Evolutionary conservation across 2,888 invertebrate species (phyloP).

Genomic region (Heliconius charithonia): DNA sequence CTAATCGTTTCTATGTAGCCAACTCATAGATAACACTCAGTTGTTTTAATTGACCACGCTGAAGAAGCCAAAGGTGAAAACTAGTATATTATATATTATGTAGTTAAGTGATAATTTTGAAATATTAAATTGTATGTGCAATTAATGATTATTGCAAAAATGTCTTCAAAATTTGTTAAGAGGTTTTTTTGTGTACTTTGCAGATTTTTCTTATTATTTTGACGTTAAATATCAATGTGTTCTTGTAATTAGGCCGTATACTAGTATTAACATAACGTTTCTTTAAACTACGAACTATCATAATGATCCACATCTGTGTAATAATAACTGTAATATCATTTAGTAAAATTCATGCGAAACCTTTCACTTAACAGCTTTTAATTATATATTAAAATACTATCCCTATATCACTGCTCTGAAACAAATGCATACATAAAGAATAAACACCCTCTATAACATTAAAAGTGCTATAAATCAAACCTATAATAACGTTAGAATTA

Average conservation of each 20-base stretch:
- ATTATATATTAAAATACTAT: conserved; percentile 21
- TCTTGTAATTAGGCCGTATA: no score
- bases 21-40: no score
- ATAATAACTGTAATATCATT: background rate
- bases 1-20: no score
- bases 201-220: no score
- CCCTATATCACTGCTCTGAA: conserved; percentile 6
- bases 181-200: no score
- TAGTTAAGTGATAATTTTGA: background rate
- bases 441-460: conserved; percentile 42
- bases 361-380: conserved; percentile 16
- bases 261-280: background rate
- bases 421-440: conserved; percentile 31
- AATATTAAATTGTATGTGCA: background rate
- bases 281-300: background rate
- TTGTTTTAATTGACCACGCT: no score
- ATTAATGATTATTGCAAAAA: no score
- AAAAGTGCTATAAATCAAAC: conserved; percentile 49
- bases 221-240: no score
- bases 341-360: background rate
- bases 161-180: no score
- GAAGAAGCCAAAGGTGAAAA: no score
- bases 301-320: background rate
- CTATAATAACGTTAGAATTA: conserved; percentile 47
- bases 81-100: background rate